phyloP scores from a whole-genome alignment of 1,140 invertebrate species.

The Stenopsyche tienmushanensis region DNA sequence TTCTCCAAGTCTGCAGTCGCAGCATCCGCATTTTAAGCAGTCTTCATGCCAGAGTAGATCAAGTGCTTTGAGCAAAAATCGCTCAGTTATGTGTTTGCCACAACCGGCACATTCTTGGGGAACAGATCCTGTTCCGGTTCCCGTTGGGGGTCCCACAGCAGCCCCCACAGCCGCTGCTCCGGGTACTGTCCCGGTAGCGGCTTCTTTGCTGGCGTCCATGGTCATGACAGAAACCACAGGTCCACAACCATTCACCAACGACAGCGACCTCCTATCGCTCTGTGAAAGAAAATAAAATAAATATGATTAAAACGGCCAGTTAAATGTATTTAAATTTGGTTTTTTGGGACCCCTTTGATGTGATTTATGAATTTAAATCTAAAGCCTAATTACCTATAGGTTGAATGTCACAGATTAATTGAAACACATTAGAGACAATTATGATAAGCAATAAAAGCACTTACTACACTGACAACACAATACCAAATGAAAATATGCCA shows the following conservation, averaged over 20 bases:
- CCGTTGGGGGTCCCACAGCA: constrained; percentile 63
- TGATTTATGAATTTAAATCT: too few relatives aligned
- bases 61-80: constrained; percentile 80
- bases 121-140: constrained; percentile 66
- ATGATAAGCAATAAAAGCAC: too few relatives aligned
- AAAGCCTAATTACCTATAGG: too few relatives aligned
- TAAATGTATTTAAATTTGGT: too few relatives aligned
- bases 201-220: constrained; percentile 55
- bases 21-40: constrained; percentile 96
- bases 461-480: too few relatives aligned
- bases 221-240: constrained; percentile 48
- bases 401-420: too few relatives aligned
- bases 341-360: too few relatives aligned
- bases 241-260: constrained; percentile 49
- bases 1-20: constrained; percentile 94
- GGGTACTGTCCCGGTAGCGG: constrained; percentile 45
- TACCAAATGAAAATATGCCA: too few relatives aligned
- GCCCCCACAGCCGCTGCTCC: constrained; percentile 36
- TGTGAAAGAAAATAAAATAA: constrained; percentile 40
- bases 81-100: constrained; percentile 83
- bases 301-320: not conserved
- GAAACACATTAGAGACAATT: too few relatives aligned
- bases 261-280: constrained; percentile 54
- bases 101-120: constrained; percentile 82
- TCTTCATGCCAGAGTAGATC: constrained; percentile 98